Evolutionary conservation across 2,888 invertebrate species (phyloP), one percentile per base, ranked within the genome.

Genomic region (Malacosoma neustria): DNA sequence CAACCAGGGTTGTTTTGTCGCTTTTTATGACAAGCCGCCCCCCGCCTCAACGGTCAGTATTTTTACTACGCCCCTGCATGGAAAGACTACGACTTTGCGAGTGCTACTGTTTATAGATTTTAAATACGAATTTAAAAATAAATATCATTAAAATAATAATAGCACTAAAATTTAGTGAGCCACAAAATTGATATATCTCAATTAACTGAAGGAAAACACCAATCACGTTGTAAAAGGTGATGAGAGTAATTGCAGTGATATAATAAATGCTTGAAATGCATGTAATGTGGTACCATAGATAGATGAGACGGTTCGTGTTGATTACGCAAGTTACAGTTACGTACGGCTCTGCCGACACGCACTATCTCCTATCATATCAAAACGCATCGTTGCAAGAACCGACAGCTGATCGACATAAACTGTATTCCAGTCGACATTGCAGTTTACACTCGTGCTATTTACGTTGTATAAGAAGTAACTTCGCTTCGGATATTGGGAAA

Each of bases 301-400:
- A 46, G 29, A 34, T 29, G n/a, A n/a, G n/a, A 34, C 34, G 9
- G 4, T 32, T 32, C 13, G 36, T 30, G 36, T 30, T 33, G 47
- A 54, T 81, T 80, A 71, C 60, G 69, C 70, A 81, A 81, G 43
- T 41, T 39, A 48, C 42, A 42, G 69, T 67, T 69, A 51, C 44
- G 49, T 54, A 49, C 42, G 51, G 41, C 43, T 57, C 55, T 48
- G 58, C 61, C 57, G 61, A 61, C 67, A 76, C 73, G 74, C 75
- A 73, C 74, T 72, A 79, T 80, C 77, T 73, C 65, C 61, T 59
- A 69, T 70, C 71, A 66, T 68, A 72, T 72, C 72, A 61, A 67
- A 71, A 74, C 68, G 64, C 70, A 73, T 70, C 70, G 69, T 65
- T 65, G 68, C 72, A 64, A 61, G 61, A 68, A 61, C 54, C 41